Conservation (phyloP, 2,113 vertebrate species). For the Cavia aperea region DNA sequence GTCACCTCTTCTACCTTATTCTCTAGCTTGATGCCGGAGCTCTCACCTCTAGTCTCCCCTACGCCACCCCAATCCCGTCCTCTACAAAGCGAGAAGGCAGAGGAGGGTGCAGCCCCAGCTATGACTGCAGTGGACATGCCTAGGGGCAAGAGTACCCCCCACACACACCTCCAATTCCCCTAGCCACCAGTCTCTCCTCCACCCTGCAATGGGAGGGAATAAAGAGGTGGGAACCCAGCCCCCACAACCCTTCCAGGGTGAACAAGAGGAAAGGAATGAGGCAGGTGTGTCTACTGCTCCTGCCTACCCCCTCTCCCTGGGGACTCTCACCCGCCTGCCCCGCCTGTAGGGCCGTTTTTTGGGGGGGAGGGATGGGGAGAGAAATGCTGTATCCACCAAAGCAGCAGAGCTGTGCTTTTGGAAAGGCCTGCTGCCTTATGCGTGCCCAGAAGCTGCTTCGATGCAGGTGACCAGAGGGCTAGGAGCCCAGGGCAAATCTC, state of each 20-base stretch:
- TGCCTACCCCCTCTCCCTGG: slow-evolving; percentile 56
- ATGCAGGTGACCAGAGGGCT: neutral
- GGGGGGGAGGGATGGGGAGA: slow-evolving; percentile 43
- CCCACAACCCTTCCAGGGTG: slow-evolving; percentile 60
- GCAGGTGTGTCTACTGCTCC: slow-evolving; percentile 71
- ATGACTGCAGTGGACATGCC: neutral
- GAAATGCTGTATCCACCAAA: slow-evolving; percentile 3
- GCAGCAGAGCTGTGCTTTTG: neutral
- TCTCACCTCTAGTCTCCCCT: neutral
- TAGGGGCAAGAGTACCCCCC: neutral
- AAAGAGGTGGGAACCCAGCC: slow-evolving; percentile 50
- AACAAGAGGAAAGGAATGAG: slow-evolving; percentile 74
- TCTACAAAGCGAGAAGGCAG: slow-evolving; percentile 10
- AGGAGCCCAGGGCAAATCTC: neutral
- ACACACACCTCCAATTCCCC: neutral
- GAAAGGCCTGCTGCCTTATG: neutral
- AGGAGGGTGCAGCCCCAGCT: neutral
- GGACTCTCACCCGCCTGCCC: slow-evolving; percentile 50
- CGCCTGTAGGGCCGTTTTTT: slow-evolving; percentile 28
- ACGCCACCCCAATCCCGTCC: neutral
- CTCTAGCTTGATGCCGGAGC: neutral
- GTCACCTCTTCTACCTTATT: neutral
- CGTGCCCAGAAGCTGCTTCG: neutral
- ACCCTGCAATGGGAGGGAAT: slow-evolving; percentile 27
- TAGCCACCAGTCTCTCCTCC: neutral